phyloP scores from a whole-genome alignment of 2,797 vertebrate genomes.

The Esox masquinongy region DNA sequence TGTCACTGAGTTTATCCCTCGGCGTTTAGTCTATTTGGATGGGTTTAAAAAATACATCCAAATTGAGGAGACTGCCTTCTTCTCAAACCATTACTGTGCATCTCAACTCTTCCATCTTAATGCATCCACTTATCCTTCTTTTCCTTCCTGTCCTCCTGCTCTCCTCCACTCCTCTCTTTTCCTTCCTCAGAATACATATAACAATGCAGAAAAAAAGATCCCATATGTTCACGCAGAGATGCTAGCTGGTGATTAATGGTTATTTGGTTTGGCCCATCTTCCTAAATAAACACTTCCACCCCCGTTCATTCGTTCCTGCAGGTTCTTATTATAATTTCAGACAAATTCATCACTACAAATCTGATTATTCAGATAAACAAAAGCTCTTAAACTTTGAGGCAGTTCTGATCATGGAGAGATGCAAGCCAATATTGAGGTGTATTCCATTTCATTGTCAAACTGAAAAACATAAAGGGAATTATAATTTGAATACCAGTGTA shows the following conservation, averaged over 20 bases:
- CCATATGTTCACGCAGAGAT: slow-evolving; percentile 2
- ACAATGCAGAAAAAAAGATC: slow-evolving; percentile 47
- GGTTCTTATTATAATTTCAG: neutral
- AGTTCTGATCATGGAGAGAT: neutral
- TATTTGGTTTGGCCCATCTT: neutral
- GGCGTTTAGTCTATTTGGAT: slow-evolving; percentile 43
- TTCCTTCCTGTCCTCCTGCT: slow-evolving; percentile 47
- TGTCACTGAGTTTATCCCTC: slow-evolving; percentile 42
- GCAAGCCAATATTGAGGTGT: too few relatives aligned
- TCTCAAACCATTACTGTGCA: slow-evolving; percentile 56
- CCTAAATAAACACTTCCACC: neutral
- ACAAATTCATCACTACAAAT: neutral
- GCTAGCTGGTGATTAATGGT: neutral
- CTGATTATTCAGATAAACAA: neutral
- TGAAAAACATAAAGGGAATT: too few relatives aligned
- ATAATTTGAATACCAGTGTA: too few relatives aligned
- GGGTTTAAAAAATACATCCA: slow-evolving; percentile 52
- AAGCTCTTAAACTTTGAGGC: neutral
- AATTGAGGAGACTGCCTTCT: slow-evolving; percentile 51
- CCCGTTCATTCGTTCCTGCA: neutral
- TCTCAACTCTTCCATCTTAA: slow-evolving; percentile 61
- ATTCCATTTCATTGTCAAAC: too few relatives aligned
- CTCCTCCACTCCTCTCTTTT: slow-evolving; percentile 59
- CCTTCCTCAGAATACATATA: slow-evolving; percentile 53
- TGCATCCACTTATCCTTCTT: slow-evolving; percentile 49